Base-by-base conservation (phyloP, 2,113 vertebrate species). In the Macaca mulatta region DNA sequence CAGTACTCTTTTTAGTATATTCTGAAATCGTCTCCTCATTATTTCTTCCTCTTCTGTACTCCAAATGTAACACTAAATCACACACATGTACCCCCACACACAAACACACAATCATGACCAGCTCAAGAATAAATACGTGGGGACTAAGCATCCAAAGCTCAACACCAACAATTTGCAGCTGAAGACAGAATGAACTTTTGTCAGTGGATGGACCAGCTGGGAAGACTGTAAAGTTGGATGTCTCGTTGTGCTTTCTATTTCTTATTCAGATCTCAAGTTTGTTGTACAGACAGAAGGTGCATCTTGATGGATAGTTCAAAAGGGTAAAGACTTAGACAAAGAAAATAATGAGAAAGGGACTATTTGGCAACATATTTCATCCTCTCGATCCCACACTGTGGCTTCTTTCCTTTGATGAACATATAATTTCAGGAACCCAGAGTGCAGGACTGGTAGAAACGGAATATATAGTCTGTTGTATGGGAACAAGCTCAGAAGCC, bases 401-500 rank as follows among this genome's bases (percentile, higher is more conserved):
- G 75, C 78, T 52, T 27, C 92, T 6, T 1, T n/a, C 48, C 87
- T 96, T 92, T 67, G 84, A 77, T 48, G 30, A 77, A 94, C 75
- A 82, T 45, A 23, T 86, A 32, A 85, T 85, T 72, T 45, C 35
- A 92, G 87, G 90, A 92, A 43, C 35, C 38, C 45, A 89, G 93
- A 85, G 40, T 13, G 45, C 23, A 17, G 38, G 74, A 27, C 50
- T 81, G 59, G 40, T 57, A 27, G 89, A 69, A 77, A 87, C 57
- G 0, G 2, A 95, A 92, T 77, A 88, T 48, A 55, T 38, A n/a
- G 52, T 27, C 52, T 57, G 38, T n/a, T 59, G 75, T 82, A 38
- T 59, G 27, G 93, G 87, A 95, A 57, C n/a, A 72, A 82, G n/a
- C 75, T 97, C 72, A 16, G 20, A 74, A 79, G 52, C 90, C 81